phyloP scores from a whole-genome alignment of 37 sponge, comb jelly and placozoan species.

The Crambe crambe region DNA sequence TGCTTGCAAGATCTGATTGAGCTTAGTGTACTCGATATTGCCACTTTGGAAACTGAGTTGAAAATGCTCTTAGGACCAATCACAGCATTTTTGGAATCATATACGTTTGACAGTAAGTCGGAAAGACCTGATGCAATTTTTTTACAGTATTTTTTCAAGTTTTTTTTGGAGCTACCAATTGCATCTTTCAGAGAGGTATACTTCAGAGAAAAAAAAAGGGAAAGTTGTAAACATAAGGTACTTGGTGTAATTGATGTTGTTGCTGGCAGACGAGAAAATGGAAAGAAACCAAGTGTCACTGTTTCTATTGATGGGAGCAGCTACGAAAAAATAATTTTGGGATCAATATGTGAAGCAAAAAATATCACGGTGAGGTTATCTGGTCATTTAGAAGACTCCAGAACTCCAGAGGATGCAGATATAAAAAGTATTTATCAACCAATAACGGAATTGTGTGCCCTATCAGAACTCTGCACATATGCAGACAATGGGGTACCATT shows the following conservation, averaged over 20 bases:
- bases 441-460: neutral
- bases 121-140: neutral
- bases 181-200: neutral
- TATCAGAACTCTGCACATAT: neutral
- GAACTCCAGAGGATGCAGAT: neutral
- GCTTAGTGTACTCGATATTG: neutral
- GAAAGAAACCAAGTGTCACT: neutral
- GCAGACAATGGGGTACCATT: neutral
- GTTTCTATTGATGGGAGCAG: neutral
- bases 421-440: neutral
- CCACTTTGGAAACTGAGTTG: neutral
- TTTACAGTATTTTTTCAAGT: neutral
- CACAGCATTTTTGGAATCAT: neutral
- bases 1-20: neutral
- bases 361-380: neutral
- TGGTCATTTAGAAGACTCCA: neutral
- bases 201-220: neutral
- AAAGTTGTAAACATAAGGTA: neutral
- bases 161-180: neutral
- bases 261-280: neutral
- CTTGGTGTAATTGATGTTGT: neutral
- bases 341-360: neutral
- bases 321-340: neutral
- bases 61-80: neutral
- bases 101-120: neutral